Percentiles rank a stretch among this genome's conserved stretches.
phyloP scores from a whole-genome alignment of 2,797 vertebrate genomes.

The Malurus splendens region DNA sequence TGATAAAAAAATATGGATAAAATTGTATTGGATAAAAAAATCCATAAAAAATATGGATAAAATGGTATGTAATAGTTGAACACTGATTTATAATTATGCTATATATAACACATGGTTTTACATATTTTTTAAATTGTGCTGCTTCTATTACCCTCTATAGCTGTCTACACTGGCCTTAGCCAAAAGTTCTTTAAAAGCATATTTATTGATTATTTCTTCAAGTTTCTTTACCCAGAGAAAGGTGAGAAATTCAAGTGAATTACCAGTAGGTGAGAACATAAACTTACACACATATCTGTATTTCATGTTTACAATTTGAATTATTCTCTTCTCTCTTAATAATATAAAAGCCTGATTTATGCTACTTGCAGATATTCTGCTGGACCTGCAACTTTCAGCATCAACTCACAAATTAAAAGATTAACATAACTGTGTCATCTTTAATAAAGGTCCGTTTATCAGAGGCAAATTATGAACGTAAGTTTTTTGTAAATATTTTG shows the following conservation, averaged over 20 bases:
- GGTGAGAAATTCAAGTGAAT: neutral
- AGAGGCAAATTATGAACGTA: neutral
- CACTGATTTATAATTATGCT: neutral
- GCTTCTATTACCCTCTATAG: neutral
- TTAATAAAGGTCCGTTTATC: constrained; percentile 9
- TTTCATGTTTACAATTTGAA: neutral
- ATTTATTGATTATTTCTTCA: neutral
- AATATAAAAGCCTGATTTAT: neutral
- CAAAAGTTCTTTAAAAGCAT: neutral
- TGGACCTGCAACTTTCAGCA: neutral
- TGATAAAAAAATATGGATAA: neutral
- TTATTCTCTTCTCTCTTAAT: neutral
- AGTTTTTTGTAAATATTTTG: neutral
- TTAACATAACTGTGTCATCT: neutral
- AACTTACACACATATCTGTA: neutral
- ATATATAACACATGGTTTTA: neutral
- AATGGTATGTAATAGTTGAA: neutral
- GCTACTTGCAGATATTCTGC: neutral
- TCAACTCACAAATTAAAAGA: neutral
- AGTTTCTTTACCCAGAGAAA: neutral
- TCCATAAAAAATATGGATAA: neutral
- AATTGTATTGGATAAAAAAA: neutral
- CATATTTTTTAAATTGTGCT: neutral
- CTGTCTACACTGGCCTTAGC: neutral
- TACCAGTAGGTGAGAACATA: neutral